phyloP scores from a whole-genome alignment of 2,113 vertebrate species.

The Lepus timidus region DNA sequence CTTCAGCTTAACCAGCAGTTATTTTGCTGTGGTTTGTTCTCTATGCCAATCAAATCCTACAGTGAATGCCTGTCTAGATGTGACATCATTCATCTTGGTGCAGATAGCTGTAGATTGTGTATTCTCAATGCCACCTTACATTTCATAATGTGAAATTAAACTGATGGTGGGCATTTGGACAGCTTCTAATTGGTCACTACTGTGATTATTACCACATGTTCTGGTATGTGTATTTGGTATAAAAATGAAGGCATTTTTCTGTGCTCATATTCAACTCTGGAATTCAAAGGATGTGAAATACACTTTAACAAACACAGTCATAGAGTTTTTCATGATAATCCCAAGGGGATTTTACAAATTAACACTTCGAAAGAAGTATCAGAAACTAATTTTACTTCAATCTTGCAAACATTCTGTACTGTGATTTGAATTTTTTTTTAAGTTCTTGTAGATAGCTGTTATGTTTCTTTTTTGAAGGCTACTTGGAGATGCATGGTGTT shows the following conservation, averaged over 20 bases:
- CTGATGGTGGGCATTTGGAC: not conserved
- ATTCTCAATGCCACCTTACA: not conserved
- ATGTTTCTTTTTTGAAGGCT: not conserved
- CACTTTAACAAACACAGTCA: not conserved
- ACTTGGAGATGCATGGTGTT: not conserved
- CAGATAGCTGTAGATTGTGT: not conserved
- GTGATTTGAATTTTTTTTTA: conserved; percentile 57
- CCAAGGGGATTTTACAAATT: not conserved
- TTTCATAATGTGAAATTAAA: not conserved
- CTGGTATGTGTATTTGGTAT: not conserved
- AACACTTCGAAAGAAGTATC: not conserved
- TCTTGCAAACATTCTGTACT: not conserved
- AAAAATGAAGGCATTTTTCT: not conserved
- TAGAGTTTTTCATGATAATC: not conserved
- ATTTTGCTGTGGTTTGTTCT: not conserved
- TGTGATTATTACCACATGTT: not conserved
- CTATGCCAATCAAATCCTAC: not conserved
- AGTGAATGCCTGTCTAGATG: not conserved
- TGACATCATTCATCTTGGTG: not conserved
- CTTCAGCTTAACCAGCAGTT: not conserved
- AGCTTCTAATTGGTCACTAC: not conserved
- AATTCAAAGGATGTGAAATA: not conserved
- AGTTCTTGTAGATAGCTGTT: conserved; percentile 23
- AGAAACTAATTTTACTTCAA: not conserved
- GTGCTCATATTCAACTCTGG: not conserved